Base-by-base conservation (phyloP, 2,113 vertebrate genomes). In the Antechinus stuartii region DNA sequence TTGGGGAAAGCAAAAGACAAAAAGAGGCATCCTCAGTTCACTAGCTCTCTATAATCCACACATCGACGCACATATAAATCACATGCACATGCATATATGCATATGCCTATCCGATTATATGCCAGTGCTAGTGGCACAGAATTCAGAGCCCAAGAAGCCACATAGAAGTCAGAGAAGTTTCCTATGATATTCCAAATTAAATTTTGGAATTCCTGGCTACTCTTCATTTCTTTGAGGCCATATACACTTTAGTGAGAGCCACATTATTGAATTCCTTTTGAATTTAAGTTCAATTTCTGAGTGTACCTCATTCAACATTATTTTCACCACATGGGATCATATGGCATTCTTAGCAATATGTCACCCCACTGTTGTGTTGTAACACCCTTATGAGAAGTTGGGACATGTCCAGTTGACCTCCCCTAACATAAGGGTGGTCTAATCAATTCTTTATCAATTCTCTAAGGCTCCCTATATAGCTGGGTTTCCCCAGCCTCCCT, bases 131-230 rank as follows among this genome's bases (percentile, higher is more conserved):
- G n/a, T 84, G 68, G n/a, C 35, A 84, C 7, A 84, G n/a, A 84
- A 84, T 93, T 54, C 57, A 25, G 0, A 49, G 24, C 46, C 93
- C 46, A 89, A 0, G 5, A 6, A 54, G 12, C 56, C 2, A 22
- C 11, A 2, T 14, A 47, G 90, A 90, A 52, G n/a, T 19, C 54
- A 30, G 26, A 47, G 91, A 95, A 57, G 50, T 95, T 56, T 91
- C 55, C 50, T n/a, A 50, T 92, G 27, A 26, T 42, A n/a, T 90
- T 94, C 91, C 84, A 56, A 2, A 26, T 94, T 89, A 91, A n/a
- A 91, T 54, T 50, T 94, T 50, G 92, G 90, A 68, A 53, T 10
- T 0, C 49, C 5, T 9, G 46, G 55, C 50, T 54, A 92, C 92
- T 92, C 47, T 35, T 10, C 0, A 30, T 47, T 61, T 47, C 47